Conservation (phyloP, 2,888 invertebrate genomes). For the Bhutanitis thaidina region DNA sequence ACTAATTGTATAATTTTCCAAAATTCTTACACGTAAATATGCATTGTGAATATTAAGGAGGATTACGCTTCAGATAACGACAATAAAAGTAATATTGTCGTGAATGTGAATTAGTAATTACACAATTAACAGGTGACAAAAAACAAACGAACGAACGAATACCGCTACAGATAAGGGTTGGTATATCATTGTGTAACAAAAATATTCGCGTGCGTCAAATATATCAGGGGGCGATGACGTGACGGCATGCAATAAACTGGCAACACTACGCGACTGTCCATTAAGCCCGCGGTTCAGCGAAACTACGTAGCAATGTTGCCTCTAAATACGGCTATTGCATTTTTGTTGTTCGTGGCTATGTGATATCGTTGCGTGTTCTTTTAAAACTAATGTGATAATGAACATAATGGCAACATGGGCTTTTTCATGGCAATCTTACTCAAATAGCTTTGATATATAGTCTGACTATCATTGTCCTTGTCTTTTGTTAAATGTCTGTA, state of each 20-base stretch:
- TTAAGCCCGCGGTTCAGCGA: constrained; percentile 15
- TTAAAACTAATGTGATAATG: constrained; percentile 9
- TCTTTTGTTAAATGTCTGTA: too few relatives aligned
- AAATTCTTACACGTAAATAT: too few relatives aligned
- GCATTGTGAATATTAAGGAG: too few relatives aligned
- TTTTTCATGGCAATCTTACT: too few relatives aligned
- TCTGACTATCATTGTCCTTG: too few relatives aligned
- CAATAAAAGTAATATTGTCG: too few relatives aligned
- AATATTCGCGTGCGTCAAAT: constrained; percentile 21
- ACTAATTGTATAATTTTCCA: too few relatives aligned
- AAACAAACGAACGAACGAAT: too few relatives aligned
- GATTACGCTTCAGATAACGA: too few relatives aligned
- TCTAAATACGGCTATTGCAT: constrained; percentile 11
- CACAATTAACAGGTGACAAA: too few relatives aligned
- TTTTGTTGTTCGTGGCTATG: constrained; percentile 3
- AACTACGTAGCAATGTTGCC: not conserved
- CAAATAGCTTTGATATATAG: too few relatives aligned
- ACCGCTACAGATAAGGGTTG: not conserved
- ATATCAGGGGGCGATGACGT: constrained; percentile 25
- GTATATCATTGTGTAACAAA: not conserved
- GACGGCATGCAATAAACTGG: constrained; percentile 23
- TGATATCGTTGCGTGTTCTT: constrained; percentile 7
- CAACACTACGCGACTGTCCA: constrained; percentile 15
- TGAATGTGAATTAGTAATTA: too few relatives aligned
- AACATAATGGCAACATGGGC: not conserved